A percentile compares a stretch with the other conserved stretches of the same genome.
Conservation (phyloP, 2,797 vertebrate genomes). For the Tragelaphus oryx region DNA sequence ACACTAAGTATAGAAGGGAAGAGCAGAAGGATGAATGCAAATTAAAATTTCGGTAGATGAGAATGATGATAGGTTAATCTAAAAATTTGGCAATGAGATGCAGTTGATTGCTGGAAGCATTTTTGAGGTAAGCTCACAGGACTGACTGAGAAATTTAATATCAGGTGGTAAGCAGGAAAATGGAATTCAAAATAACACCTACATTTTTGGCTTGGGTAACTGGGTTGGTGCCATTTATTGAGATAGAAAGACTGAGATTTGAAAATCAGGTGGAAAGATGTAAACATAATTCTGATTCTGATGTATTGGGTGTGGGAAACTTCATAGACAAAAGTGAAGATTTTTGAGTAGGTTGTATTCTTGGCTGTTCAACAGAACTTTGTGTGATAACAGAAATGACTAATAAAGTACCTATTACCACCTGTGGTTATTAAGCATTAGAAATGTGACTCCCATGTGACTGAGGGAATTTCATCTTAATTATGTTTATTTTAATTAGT, state of each 20-base stretch:
- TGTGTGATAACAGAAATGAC: background rate
- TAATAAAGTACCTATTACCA: background rate
- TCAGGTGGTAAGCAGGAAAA: background rate
- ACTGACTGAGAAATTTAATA: background rate
- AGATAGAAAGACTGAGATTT: background rate
- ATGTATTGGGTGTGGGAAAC: background rate
- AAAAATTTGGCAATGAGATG: background rate
- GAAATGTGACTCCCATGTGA: background rate
- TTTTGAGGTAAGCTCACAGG: background rate
- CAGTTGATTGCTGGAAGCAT: background rate
- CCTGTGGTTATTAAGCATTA: background rate
- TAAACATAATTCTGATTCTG: background rate
- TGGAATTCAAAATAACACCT: background rate
- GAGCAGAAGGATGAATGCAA: background rate
- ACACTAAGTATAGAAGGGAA: background rate
- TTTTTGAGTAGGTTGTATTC: background rate
- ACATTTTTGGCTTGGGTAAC: background rate
- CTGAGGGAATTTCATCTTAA: background rate
- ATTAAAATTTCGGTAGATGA: background rate
- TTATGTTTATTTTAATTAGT: background rate
- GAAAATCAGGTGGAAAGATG: background rate
- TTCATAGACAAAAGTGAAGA: background rate
- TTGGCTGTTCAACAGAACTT: background rate
- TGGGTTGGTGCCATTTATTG: background rate
- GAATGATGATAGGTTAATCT: background rate